Evolutionary conservation across 1,140 invertebrate species (phyloP).

Genomic region (Goniozus legneri): DNA sequence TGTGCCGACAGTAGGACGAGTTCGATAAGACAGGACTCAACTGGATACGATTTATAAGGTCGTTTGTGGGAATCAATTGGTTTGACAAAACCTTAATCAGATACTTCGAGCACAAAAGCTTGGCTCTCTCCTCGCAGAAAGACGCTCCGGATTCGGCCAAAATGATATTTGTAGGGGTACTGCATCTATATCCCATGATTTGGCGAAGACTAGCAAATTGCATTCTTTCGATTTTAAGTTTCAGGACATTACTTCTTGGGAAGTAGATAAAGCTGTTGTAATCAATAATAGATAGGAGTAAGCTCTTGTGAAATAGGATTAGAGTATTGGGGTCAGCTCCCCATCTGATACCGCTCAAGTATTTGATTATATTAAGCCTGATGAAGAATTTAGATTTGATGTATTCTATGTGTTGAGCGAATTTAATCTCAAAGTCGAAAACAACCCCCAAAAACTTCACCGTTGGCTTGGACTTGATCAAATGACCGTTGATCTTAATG

Average conservation of each 20-base stretch:
- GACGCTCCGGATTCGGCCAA: conserved; percentile 5
- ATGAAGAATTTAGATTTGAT: neutral
- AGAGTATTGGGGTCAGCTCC: neutral
- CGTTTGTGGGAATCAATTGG: too few relatives aligned
- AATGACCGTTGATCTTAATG: conserved; percentile 4
- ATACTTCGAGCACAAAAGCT: conserved; percentile 2
- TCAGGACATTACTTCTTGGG: neutral
- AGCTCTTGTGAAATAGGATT: neutral
- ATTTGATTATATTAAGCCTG: conserved; percentile 6
- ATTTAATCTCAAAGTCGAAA: conserved; percentile 9
- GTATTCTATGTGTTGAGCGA: conserved; percentile 1
- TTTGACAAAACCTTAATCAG: neutral
- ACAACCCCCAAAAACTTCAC: conserved; percentile 11
- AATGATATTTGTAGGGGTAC: conserved; percentile 9
- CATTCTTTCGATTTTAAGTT: conserved; percentile 1
- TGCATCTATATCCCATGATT: conserved; percentile 2
- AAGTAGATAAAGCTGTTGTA: neutral
- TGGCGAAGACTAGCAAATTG: conserved; percentile 4
- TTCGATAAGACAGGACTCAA: neutral
- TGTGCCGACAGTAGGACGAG: too few relatives aligned
- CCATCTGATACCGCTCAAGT: neutral
- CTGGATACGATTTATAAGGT: too few relatives aligned
- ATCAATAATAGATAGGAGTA: conserved; percentile 1
- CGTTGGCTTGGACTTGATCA: neutral
- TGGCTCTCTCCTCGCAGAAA: neutral